A percentile compares a stretch with the other conserved stretches of the same genome.
phyloP scores from a whole-genome alignment of 2,888 invertebrate genomes.

The Sinopyrophorus schimmeli region DNA sequence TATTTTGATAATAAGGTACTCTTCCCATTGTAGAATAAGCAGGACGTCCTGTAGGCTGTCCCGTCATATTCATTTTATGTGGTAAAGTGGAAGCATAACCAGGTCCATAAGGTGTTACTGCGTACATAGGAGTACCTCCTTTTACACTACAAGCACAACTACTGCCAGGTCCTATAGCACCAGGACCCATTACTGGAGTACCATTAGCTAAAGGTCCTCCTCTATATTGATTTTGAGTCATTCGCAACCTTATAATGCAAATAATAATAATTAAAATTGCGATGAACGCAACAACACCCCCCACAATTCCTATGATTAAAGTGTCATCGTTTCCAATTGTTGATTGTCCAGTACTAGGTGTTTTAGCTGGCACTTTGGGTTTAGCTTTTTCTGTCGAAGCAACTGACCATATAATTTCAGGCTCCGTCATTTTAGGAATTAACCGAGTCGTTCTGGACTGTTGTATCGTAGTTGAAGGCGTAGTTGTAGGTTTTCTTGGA shows the following conservation, averaged over 20 bases:
- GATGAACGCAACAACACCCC: constrained; percentile 89
- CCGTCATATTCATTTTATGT: constrained; percentile 63
- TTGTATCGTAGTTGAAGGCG: constrained; percentile 34
- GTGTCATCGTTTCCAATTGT: constrained; percentile 84
- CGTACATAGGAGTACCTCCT: constrained; percentile 59
- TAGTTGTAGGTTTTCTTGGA: constrained; percentile 56
- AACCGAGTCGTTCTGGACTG: constrained; percentile 59
- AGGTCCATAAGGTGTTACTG: constrained; percentile 59
- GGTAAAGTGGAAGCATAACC: constrained; percentile 68
- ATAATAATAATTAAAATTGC: constrained; percentile 86
- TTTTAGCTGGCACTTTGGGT: constrained; percentile 61
- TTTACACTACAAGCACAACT: constrained; percentile 59
- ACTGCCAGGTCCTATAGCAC: constrained; percentile 57
- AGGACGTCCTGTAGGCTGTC: constrained; percentile 58
- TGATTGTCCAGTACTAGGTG: constrained; percentile 60
- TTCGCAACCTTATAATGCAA: constrained; percentile 72
- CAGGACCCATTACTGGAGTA: constrained; percentile 43
- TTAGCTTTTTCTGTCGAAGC: constrained; percentile 69
- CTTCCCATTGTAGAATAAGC: constrained; percentile 68
- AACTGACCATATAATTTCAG: constrained; percentile 88
- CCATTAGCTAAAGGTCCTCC: constrained; percentile 70
- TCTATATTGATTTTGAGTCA: constrained; percentile 70
- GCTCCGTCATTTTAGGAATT: constrained; percentile 70
- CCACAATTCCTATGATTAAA: constrained; percentile 92
- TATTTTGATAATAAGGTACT: constrained; percentile 59